These are phyloP conservation scores for Poliocrania exsul DNA, from an alignment of 2,797 vertebrate genomes.

Conservation along the genomic window DNA sequence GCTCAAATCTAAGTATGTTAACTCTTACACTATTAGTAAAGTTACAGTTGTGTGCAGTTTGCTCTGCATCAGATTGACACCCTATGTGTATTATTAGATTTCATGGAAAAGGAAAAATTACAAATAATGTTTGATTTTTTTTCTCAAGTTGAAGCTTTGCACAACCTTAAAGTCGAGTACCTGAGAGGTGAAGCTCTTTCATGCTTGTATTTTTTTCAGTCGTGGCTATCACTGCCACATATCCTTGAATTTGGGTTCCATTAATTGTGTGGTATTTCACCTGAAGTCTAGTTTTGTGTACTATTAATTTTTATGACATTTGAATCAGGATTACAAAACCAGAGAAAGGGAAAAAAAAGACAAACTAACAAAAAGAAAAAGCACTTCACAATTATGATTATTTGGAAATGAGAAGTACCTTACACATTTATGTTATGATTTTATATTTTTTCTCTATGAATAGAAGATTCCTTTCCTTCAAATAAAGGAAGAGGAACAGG, in stretches of 20 bases:
- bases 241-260: not conserved
- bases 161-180: not conserved
- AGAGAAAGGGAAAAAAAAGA: not conserved
- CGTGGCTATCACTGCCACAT: not conserved
- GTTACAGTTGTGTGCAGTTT: not conserved
- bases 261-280: not conserved
- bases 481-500: not conserved
- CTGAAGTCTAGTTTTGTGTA: not conserved
- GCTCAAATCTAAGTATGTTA: not conserved
- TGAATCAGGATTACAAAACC: not conserved
- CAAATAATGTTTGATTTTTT: fast-evolving
- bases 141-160: not conserved
- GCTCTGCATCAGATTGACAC: not conserved
- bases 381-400: not conserved
- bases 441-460: not conserved
- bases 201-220: not conserved
- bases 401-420: fast-evolving
- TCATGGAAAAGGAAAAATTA: not conserved
- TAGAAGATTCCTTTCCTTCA: not conserved
- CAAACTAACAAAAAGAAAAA: too few species aligned
- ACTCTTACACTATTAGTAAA: not conserved
- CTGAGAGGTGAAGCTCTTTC: not conserved
- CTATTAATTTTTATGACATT: not conserved
- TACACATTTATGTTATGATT: not conserved
- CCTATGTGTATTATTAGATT: not conserved